These are phyloP conservation scores for Peromyscus nudipes DNA, from an alignment of 2,797 vertebrate species.

Conservation along the genomic window DNA sequence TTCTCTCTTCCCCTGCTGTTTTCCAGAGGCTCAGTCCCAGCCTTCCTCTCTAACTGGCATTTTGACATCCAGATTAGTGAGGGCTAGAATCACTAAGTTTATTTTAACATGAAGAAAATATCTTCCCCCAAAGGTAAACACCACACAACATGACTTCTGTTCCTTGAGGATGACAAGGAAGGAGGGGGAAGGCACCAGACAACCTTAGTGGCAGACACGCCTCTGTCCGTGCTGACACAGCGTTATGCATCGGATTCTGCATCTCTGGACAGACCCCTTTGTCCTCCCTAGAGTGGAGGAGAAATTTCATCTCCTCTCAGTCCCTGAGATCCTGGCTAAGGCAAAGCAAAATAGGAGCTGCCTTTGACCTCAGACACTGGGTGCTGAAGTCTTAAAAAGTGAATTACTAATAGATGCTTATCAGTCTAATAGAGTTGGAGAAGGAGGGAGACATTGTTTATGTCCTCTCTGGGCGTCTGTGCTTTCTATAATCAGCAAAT, in stretches of 20 bases:
- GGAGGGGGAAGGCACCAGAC: slow-evolving; percentile 78
- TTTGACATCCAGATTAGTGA: slow-evolving; percentile 56
- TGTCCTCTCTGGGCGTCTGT: neutral
- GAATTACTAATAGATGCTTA: slow-evolving; percentile 61
- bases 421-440: slow-evolving; percentile 54
- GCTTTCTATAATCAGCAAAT: neutral
- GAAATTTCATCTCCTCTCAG: slow-evolving; percentile 42
- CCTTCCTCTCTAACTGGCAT: slow-evolving; percentile 12
- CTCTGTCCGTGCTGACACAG: slow-evolving; percentile 66
- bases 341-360: slow-evolving; percentile 21
- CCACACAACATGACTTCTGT: slow-evolving; percentile 66
- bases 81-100: slow-evolving; percentile 53
- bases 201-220: slow-evolving; percentile 71
- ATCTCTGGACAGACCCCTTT: slow-evolving; percentile 79
- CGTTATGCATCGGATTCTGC: slow-evolving; percentile 82
- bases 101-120: slow-evolving; percentile 65
- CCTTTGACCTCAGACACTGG: slow-evolving; percentile 26
- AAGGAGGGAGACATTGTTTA: slow-evolving; percentile 20
- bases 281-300: slow-evolving; percentile 70
- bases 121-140: slow-evolving; percentile 68
- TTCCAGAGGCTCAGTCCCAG: slow-evolving; percentile 41
- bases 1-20: neutral
- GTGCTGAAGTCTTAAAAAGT: slow-evolving; percentile 48
- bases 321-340: slow-evolving; percentile 1
- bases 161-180: slow-evolving; percentile 82